A percentile compares a stretch with the other conserved stretches of the same genome.
These are phyloP conservation scores for Labeo calbasu DNA, from an alignment of 2,797 vertebrate species.

Conservation along the genomic window DNA sequence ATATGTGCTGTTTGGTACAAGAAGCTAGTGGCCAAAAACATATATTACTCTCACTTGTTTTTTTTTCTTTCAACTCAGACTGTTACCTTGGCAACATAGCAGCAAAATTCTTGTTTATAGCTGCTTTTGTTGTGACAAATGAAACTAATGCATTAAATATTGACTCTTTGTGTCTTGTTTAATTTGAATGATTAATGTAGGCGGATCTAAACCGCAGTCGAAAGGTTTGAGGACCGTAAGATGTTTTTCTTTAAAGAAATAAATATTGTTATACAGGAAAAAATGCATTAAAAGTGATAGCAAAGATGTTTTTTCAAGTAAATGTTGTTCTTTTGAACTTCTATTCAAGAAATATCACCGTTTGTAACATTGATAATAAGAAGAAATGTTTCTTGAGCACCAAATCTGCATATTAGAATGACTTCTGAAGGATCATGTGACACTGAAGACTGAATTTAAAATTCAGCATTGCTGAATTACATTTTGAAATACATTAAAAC, in stretches of 20 bases:
- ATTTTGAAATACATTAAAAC: neutral
- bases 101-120: conserved; percentile 9
- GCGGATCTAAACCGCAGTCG: neutral
- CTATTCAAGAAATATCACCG: neutral
- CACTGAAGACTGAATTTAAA: neutral
- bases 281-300: neutral
- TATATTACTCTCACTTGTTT: neutral
- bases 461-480: too few species aligned
- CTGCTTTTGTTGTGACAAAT: conserved; percentile 28
- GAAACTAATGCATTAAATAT: conserved; percentile 8
- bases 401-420: neutral
- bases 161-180: neutral
- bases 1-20: conserved; percentile 5
- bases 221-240: neutral
- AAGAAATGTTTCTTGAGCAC: neutral
- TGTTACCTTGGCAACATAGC: conserved; percentile 21
- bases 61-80: neutral
- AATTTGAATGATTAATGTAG: neutral
- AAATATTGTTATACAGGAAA: neutral
- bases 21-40: conserved; percentile 25
- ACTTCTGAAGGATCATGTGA: neutral
- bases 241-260: neutral
- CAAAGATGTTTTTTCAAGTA: neutral
- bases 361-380: neutral
- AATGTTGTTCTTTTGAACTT: neutral